These are phyloP conservation scores for Dromiciops gliroides DNA, from an alignment of 2,113 vertebrate genomes.

Conservation along the genomic window DNA sequence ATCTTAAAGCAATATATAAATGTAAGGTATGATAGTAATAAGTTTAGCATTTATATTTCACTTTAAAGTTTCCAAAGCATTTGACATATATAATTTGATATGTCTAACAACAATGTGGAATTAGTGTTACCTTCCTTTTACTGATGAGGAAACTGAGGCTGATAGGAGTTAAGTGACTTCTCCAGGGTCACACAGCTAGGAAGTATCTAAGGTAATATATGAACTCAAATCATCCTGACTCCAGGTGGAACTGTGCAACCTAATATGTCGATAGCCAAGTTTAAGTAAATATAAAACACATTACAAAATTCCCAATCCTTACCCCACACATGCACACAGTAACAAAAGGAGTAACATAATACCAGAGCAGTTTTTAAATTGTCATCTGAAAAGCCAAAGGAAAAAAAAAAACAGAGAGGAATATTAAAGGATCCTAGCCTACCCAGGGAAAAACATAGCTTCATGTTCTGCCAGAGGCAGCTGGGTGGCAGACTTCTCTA, in stretches of 20 bases:
- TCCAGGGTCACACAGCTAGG: background rate
- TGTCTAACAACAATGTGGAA: background rate
- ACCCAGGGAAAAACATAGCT: background rate
- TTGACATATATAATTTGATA: background rate
- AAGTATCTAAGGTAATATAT: background rate
- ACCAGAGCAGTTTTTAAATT: background rate
- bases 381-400: background rate
- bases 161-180: background rate
- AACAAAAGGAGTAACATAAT: background rate
- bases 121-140: background rate
- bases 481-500: background rate
- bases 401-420: background rate
- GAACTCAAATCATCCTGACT: background rate
- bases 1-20: background rate
- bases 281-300: background rate
- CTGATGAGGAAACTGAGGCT: background rate
- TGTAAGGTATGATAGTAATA: background rate
- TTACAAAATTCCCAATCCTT: background rate
- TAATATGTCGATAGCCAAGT: background rate
- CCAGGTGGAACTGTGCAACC: background rate
- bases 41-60: background rate
- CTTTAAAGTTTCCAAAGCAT: background rate
- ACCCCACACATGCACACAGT: background rate
- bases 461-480: slow-evolving; percentile 5
- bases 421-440: background rate